These are phyloP conservation scores for Dryobotodes eremita DNA, from an alignment of 2,888 invertebrate species.

Conservation along the genomic window DNA sequence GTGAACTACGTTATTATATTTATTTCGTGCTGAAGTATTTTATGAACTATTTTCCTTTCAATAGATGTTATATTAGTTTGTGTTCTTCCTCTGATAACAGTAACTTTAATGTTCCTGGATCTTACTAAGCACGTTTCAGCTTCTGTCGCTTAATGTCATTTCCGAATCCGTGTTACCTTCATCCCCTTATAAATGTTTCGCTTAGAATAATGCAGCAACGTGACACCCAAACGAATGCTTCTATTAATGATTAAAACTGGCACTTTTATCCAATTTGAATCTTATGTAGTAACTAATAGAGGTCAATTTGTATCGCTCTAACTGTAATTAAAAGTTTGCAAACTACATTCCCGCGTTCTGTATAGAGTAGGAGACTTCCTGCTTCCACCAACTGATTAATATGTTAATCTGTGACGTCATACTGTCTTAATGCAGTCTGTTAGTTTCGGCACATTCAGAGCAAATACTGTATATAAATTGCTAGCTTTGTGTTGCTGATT, in stretches of 20 bases:
- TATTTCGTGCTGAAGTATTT: slow-evolving; percentile 34
- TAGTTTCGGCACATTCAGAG: slow-evolving; percentile 57
- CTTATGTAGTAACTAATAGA: slow-evolving; percentile 47
- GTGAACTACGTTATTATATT: slow-evolving; percentile 41
- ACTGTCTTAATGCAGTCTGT: slow-evolving; percentile 71
- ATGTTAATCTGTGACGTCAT: slow-evolving; percentile 74
- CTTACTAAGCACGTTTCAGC: slow-evolving; percentile 24
- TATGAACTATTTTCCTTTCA: slow-evolving; percentile 11
- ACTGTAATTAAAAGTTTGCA: slow-evolving; percentile 65
- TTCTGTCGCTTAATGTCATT: slow-evolving; percentile 41
- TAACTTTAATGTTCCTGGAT: slow-evolving; percentile 9
- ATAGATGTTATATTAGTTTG: background rate
- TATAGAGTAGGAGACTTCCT: slow-evolving; percentile 56
- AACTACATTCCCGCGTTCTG: slow-evolving; percentile 60
- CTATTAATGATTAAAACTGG: slow-evolving; percentile 62
- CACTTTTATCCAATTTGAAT: slow-evolving; percentile 34
- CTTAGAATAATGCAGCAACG: slow-evolving; percentile 60
- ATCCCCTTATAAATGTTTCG: slow-evolving; percentile 62
- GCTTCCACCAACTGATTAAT: slow-evolving; percentile 71
- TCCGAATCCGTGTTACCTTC: slow-evolving; percentile 36
- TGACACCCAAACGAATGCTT: slow-evolving; percentile 63
- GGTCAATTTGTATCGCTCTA: slow-evolving; percentile 51
- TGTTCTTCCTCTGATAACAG: slow-evolving; percentile 10
- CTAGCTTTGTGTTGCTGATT: slow-evolving; percentile 60
- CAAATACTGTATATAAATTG: slow-evolving; percentile 59